Conservation (phyloP, 2,797 vertebrate genomes). For the Lepilemur septentrionalis region DNA sequence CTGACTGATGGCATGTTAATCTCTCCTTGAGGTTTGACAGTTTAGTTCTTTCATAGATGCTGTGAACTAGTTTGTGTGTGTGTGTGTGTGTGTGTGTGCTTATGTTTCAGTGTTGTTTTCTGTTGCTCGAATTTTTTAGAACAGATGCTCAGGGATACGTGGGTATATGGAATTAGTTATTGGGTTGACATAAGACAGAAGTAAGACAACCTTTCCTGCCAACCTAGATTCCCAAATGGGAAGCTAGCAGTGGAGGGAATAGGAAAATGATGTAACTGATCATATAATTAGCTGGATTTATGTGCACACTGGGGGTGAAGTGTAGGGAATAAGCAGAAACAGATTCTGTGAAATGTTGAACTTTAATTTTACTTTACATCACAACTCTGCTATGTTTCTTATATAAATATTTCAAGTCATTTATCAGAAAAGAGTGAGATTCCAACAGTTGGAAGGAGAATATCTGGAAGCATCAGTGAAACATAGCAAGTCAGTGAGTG, state of each 20-base stretch:
- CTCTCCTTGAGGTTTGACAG: background rate
- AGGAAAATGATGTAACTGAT: background rate
- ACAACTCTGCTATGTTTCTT: background rate
- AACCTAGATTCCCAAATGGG: background rate
- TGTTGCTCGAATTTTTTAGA: background rate
- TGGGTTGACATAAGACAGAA: background rate
- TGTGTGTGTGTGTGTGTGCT: background rate
- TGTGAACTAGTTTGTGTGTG: background rate
- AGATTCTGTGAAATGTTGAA: background rate
- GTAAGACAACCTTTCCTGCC: background rate
- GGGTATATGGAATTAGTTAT: background rate
- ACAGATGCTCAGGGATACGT: background rate
- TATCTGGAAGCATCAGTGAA: background rate
- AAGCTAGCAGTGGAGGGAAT: background rate
- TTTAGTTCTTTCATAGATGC: background rate
- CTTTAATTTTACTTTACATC: background rate
- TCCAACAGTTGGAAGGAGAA: background rate
- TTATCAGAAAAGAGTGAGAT: background rate
- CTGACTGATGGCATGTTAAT: background rate
- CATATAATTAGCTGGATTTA: background rate
- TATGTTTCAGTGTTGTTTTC: background rate
- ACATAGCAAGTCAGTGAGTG: background rate
- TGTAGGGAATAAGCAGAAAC: background rate
- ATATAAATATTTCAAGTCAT: background rate
- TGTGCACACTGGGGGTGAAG: background rate